Evolutionary conservation across 2,113 vertebrate genomes (phyloP).

Genomic region (Lepus americanus): DNA sequence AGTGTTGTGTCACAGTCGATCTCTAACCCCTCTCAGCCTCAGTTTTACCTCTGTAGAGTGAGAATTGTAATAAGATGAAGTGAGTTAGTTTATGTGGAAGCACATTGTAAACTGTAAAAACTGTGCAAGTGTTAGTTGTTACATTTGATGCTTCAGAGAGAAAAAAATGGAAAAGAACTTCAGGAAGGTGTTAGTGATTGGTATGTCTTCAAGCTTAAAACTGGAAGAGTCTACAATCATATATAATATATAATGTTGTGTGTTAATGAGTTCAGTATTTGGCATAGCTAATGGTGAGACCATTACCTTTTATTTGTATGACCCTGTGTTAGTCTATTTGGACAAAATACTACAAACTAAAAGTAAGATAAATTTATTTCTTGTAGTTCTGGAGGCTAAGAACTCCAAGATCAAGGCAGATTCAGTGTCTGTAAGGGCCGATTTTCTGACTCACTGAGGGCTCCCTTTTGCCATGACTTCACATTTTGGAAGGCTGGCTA

Average conservation of each 20-base stretch:
- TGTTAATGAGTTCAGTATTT: neutral
- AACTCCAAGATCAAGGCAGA: neutral
- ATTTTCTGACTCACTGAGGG: neutral
- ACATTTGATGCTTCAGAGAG: neutral
- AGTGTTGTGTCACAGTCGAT: neutral
- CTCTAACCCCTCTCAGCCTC: neutral
- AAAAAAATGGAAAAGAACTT: constrained; percentile 29
- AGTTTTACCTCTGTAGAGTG: neutral
- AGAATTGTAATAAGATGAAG: neutral
- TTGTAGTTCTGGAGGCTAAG: neutral
- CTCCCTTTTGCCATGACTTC: neutral
- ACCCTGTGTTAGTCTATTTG: neutral
- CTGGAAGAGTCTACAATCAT: neutral
- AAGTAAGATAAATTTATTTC: neutral
- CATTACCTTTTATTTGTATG: neutral
- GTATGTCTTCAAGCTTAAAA: neutral
- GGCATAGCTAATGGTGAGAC: neutral
- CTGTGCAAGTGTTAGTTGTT: neutral
- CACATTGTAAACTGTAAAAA: neutral
- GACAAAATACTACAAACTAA: neutral
- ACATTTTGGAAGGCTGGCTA: neutral
- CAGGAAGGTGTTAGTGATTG: neutral
- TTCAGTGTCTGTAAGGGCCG: neutral
- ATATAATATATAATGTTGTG: neutral
- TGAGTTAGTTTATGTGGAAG: neutral